Base-by-base conservation (phyloP, 2,113 vertebrate species). In the Elachura formosa region DNA sequence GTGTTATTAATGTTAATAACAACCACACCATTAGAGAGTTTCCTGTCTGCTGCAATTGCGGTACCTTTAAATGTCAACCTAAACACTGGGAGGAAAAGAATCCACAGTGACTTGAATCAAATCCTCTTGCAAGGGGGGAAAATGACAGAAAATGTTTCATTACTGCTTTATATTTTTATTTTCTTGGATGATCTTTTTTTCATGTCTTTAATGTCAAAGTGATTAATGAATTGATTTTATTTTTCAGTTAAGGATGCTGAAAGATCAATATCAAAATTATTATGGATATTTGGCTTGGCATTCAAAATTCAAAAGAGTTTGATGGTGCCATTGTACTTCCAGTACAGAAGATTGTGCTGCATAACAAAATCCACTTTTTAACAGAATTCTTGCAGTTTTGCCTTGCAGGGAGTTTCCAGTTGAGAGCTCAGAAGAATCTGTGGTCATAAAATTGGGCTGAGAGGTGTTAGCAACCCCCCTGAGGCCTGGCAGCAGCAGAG, bases 61-160 rank as follows among this genome's bases (percentile, higher is more conserved):
- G 72, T 10, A 21, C 51, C 52, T 87, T 84, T 56, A 96, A 96
- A 97, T 92, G 84, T 97, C 95, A 95, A 14, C 59, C 55, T 69
- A 36, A 95, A 66, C 40, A 45, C 21, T 16, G 21, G 2, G 25
- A 18, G 59, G 71, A 43, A 71, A 83, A 86, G 17, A 88, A 92
- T 36, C 66, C 82, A 8, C 10, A 26, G 58, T 10, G 55, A 45
- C 51, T 87, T 43, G 58, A 80, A 82, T 73, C 40, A 56, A 75
- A 63, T 36, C 63, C 51, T 64, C 7, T 31, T 45, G 19, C 8
- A 62, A 71, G 16, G 10, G 7, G 21, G 9, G 16, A 48, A 87
- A 90, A 52, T 12, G 33, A 38, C 12, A 61, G 45, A 73, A 95
- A 93, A 69, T 34, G 29, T 58, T 73, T 36, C 29, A 20, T 16